These are phyloP conservation scores for Coturnix japonica DNA, from an alignment of 2,113 vertebrate species.

Conservation along the genomic window DNA sequence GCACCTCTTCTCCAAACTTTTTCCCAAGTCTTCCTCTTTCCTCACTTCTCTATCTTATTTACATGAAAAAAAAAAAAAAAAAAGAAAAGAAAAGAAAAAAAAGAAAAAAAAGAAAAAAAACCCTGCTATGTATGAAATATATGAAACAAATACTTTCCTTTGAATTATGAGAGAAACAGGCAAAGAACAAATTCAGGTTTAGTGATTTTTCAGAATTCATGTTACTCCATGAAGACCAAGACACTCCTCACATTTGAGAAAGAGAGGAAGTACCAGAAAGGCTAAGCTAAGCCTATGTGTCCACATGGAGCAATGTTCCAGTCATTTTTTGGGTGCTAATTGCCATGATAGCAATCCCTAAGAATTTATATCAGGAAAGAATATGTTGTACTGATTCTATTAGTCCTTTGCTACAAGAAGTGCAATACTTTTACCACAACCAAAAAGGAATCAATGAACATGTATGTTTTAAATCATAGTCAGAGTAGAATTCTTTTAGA, in stretches of 20 bases:
- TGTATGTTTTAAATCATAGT: slow-evolving; percentile 51
- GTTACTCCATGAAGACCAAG: not conserved
- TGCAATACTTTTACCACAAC: slow-evolving; percentile 48
- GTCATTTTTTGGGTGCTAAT: not conserved
- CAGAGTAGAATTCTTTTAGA: slow-evolving; percentile 45
- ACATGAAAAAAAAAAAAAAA: not conserved
- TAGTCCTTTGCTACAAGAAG: slow-evolving; percentile 31
- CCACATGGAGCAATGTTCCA: not conserved
- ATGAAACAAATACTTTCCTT: not conserved
- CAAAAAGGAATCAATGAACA: slow-evolving; percentile 16
- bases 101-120: too few relatives aligned
- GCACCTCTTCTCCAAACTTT: not conserved
- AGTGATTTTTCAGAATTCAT: not conserved
- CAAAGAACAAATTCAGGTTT: not conserved
- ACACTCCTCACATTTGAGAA: not conserved
- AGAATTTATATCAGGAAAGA: not conserved
- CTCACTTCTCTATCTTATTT: not conserved
- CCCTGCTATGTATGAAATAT: not conserved
- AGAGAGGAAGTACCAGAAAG: not conserved
- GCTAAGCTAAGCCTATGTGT: not conserved
- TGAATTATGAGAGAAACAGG: not conserved
- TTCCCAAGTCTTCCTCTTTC: not conserved
- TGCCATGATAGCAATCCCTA: not conserved
- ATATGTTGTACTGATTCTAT: slow-evolving; percentile 9
- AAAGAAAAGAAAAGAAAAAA: not conserved